Evolutionary conservation across 1,140 invertebrate genomes (phyloP), one percentile per base, ranked within the genome.

Genomic region (Caenorhabditis latens): DNA sequence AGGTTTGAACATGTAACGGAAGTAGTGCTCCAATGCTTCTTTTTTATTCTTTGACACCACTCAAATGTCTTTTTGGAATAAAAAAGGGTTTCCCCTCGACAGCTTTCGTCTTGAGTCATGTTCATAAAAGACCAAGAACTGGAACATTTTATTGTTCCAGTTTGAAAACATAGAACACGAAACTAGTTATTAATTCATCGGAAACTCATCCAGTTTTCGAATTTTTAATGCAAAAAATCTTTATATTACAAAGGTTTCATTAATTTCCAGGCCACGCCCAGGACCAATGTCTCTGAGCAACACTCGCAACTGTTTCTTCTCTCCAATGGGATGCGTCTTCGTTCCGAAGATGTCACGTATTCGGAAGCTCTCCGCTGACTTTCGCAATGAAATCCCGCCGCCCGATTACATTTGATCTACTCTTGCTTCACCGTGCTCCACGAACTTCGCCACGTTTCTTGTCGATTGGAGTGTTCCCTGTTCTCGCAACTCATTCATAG

Each of bases 251-350:
- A 32, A 32, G 2, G 43, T 19, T 19, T 32, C 19, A 19, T 9
- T 14, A 6, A n/a, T 16, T 50, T 79, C n/a, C 46, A 79, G 71
- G 71, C 71, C 71, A 48, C 71, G 71, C n/a, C 71, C 71, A n/a
- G 71, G 46, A 79, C 71, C 32, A 79, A 79, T 79, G 71, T 79
- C 71, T 50, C 40, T 79, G 71, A 79, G 71, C 46, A 79, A 79
- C 71, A 79, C 71, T 19, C 71, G 71, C 1, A 85, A 85, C 50
- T 85, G 84, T 67, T 85, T 85, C 84, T 85, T 85, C 84, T 61
- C 53, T 6, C 84, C 84, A 40, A 85, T 85, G 84, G 84, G 84
- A 53, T 85, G 84, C 21, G 84, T 85, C 19, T 85, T 85, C 42
- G 63, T 85, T 43, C 84, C 84, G 46, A 79, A 79, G 71, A 79